A percentile compares a stretch with the other conserved stretches of the same genome.
phyloP scores from a whole-genome alignment of 2,113 vertebrate genomes.

The Stegostoma tigrinum region DNA sequence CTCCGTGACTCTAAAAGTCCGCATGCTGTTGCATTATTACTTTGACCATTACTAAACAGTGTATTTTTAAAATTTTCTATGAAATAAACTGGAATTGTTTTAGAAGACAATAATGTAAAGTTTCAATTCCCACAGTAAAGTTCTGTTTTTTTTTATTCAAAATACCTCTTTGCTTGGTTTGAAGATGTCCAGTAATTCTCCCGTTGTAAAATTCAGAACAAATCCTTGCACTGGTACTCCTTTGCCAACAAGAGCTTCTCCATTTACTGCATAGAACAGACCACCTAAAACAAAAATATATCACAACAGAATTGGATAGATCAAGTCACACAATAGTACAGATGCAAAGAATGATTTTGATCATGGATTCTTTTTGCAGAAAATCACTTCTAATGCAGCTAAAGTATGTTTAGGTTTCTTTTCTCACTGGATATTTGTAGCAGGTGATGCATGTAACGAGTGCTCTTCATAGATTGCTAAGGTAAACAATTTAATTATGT shows the following conservation, averaged over 20 bases:
- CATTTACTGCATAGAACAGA: conserved; percentile 82
- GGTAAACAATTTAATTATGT: background rate
- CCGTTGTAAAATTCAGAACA: conserved; percentile 81
- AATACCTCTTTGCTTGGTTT: conserved; percentile 75
- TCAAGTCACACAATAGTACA: background rate
- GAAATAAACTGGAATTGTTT: background rate
- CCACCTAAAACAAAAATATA: conserved; percentile 62
- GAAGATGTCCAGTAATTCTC: conserved; percentile 79
- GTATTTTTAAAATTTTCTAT: background rate
- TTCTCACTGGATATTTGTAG: background rate
- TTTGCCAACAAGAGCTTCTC: conserved; percentile 61
- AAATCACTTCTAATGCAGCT: background rate
- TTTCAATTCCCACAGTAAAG: background rate
- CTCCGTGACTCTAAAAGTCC: too few relatives aligned
- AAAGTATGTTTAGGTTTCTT: background rate
- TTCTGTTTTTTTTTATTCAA: background rate
- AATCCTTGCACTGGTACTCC: conserved; percentile 71
- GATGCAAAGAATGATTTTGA: background rate
- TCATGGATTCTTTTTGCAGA: background rate
- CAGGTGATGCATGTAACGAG: background rate
- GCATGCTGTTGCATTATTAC: background rate
- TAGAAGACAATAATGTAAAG: background rate
- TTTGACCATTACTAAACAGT: background rate
- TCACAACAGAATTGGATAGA: background rate
- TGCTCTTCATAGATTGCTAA: background rate